Percentiles rank a stretch among this genome's conserved stretches.
Conservation (phyloP, 1,140 invertebrate species). For the Drosophila littoralis region DNA sequence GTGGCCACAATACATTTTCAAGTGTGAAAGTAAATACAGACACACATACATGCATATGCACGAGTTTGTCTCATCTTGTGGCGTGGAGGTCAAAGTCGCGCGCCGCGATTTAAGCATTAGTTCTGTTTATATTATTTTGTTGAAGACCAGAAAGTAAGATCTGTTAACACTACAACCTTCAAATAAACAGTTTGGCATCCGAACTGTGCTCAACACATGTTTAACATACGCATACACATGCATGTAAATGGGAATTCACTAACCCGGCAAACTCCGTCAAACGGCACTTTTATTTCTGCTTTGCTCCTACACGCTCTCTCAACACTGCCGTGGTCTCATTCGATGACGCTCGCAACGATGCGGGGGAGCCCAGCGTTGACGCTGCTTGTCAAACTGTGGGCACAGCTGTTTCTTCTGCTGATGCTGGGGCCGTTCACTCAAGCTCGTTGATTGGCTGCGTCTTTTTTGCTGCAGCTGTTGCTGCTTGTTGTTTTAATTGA, state of each 20-base stretch:
- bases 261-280: conserved; percentile 68
- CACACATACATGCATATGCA: neutral
- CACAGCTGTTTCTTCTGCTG: conserved; percentile 54
- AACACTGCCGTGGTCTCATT: conserved; percentile 45
- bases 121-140: conserved; percentile 1
- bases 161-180: conserved; percentile 40
- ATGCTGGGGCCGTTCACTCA: conserved; percentile 61
- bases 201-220: conserved; percentile 17
- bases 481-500: conserved; percentile 46
- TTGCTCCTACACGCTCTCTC: conserved; percentile 12
- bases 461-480: conserved; percentile 25
- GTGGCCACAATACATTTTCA: conserved; percentile 42
- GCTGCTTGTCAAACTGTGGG: conserved; percentile 57
- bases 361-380: conserved; percentile 48
- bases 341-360: conserved; percentile 32
- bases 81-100: conserved; percentile 45
- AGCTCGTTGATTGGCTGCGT: conserved; percentile 32
- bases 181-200: conserved; percentile 22
- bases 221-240: neutral
- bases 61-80: conserved; percentile 18
- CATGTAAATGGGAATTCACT: conserved; percentile 43
- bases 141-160: conserved; percentile 1
- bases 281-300: conserved; percentile 49
- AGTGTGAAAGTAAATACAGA: conserved; percentile 19
- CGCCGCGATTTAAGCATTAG: conserved; percentile 22